phyloP scores from a whole-genome alignment of 2,113 vertebrate genomes.

The Perognathus longimembris region DNA sequence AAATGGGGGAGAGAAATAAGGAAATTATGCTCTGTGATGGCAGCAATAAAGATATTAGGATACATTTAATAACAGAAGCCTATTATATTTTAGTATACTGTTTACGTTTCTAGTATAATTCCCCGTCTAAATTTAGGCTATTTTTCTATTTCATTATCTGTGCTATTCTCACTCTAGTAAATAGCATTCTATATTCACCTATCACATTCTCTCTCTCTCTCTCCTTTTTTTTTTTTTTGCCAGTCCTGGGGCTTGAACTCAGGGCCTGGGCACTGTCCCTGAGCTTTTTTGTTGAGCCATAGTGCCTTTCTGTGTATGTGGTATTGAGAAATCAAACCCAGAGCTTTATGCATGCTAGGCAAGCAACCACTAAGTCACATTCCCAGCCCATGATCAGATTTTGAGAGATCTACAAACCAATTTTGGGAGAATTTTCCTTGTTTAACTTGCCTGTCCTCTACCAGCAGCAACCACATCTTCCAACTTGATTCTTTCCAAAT shows the following conservation, averaged over 20 bases:
- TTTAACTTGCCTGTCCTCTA: not conserved
- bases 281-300: too few relatives aligned
- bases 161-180: not conserved
- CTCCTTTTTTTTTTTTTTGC: too few relatives aligned
- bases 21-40: not conserved
- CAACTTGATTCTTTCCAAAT: constrained; percentile 36
- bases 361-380: too few relatives aligned
- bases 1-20: not conserved
- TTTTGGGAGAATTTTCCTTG: not conserved
- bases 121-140: constrained; percentile 24
- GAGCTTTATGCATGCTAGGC: too few relatives aligned
- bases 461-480: constrained; percentile 14
- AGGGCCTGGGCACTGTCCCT: too few relatives aligned
- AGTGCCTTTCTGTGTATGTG: too few relatives aligned
- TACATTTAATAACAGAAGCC: not conserved
- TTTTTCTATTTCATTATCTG: not conserved
- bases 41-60: not conserved
- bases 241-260: too few relatives aligned
- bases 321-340: too few relatives aligned
- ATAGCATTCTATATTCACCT: constrained; percentile 16
- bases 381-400: not conserved
- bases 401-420: constrained; percentile 8
- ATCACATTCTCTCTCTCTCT: constrained; percentile 19
- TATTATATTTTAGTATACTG: not conserved
- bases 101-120: too few relatives aligned